Evolutionary conservation across 2,888 invertebrate species (phyloP).

Genomic region (Troglohyphantes excavatus): DNA sequence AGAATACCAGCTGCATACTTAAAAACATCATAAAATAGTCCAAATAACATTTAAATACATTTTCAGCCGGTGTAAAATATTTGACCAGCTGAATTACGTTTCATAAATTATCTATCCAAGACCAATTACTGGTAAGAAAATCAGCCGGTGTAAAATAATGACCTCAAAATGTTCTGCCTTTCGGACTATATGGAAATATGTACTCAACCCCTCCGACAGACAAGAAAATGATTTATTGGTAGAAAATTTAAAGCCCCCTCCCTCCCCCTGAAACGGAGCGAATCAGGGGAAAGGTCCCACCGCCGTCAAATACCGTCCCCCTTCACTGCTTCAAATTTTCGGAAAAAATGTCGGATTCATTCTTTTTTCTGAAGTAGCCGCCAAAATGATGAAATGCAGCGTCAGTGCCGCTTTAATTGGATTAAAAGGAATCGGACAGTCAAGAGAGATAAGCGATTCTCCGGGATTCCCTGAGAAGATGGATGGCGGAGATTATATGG

Average conservation of each 20-base stretch:
- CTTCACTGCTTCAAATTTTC: slow-evolving; percentile 51
- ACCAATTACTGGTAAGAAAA: too few relatives aligned
- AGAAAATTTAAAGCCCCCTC: slow-evolving; percentile 64
- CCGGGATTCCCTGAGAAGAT: slow-evolving; percentile 55
- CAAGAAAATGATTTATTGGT: slow-evolving; percentile 60
- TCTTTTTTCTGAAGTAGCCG: slow-evolving; percentile 69
- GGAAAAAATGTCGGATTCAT: slow-evolving; percentile 63
- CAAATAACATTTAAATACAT: too few relatives aligned
- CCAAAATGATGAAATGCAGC: slow-evolving; percentile 68
- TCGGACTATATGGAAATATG: too few relatives aligned
- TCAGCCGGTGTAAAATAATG: too few relatives aligned
- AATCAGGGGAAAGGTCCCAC: slow-evolving; percentile 72
- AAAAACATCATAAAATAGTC: too few relatives aligned
- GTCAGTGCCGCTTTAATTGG: slow-evolving; percentile 74
- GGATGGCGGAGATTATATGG: slow-evolving; percentile 51
- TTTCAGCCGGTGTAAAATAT: too few relatives aligned
- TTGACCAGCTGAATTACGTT: too few relatives aligned
- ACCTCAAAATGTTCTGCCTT: not conserved
- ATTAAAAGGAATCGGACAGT: slow-evolving; percentile 76
- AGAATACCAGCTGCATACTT: too few relatives aligned
- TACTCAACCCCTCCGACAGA: slow-evolving; percentile 54
- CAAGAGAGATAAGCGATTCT: slow-evolving; percentile 68
- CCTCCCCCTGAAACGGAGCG: slow-evolving; percentile 48
- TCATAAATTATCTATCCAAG: too few relatives aligned
- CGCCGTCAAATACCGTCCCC: slow-evolving; percentile 49